phyloP scores from a whole-genome alignment of 2,797 vertebrate species.

The Brachyrhaphis roseni region DNA sequence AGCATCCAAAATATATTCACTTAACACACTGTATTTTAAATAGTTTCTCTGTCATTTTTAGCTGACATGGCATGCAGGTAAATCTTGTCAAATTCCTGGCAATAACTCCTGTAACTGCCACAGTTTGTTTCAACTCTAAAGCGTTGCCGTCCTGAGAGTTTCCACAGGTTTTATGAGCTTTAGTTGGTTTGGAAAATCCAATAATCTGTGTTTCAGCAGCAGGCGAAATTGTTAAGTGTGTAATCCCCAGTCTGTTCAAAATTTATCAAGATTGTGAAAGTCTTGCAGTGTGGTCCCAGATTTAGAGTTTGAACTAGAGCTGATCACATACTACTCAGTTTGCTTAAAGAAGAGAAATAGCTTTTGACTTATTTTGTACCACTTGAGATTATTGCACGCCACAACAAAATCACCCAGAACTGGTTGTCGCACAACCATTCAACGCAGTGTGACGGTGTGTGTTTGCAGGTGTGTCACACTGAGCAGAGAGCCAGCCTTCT shows the following conservation, averaged over 20 bases:
- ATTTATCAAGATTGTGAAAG: neutral
- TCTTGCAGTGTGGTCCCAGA: neutral
- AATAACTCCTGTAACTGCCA: too few relatives aligned
- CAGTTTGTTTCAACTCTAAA: neutral
- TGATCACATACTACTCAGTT: neutral
- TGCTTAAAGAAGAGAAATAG: neutral
- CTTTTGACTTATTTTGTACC: neutral
- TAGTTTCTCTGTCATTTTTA: too few relatives aligned
- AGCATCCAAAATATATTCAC: neutral
- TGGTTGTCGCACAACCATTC: neutral
- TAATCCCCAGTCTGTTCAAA: neutral
- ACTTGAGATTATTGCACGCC: neutral
- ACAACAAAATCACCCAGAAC: neutral
- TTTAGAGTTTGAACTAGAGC: neutral
- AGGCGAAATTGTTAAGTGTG: neutral
- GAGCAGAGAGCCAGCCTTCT: constrained; percentile 17
- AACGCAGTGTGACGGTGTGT: constrained; percentile 32
- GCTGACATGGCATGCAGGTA: neutral
- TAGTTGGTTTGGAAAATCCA: neutral
- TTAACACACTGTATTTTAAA: neutral
- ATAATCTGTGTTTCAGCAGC: neutral
- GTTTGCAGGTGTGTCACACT: constrained; percentile 8
- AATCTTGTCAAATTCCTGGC: neutral
- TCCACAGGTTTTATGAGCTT: neutral
- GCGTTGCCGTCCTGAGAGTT: neutral